These are phyloP conservation scores for Helostoma temminkii DNA, from an alignment of 2,797 vertebrate species.

Conservation along the genomic window DNA sequence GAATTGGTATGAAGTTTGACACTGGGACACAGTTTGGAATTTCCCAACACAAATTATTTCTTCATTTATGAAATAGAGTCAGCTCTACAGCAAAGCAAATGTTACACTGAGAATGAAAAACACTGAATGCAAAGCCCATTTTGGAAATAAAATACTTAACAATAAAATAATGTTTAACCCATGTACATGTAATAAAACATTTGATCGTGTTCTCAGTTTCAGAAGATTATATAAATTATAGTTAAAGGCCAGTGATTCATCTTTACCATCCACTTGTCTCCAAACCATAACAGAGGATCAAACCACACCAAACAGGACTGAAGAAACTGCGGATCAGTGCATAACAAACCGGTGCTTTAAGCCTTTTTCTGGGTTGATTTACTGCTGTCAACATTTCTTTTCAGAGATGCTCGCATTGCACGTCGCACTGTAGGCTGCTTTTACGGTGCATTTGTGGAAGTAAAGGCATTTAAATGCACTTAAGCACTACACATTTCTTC, in stretches of 20 bases:
- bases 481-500: slow-evolving; percentile 33
- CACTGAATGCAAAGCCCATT: not conserved
- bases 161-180: not conserved
- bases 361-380: not conserved
- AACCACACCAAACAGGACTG: not conserved
- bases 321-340: not conserved
- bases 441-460: slow-evolving; percentile 23
- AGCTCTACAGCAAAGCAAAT: not conserved
- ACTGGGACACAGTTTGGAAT: not conserved
- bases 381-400: not conserved
- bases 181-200: not conserved
- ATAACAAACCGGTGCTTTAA: not conserved
- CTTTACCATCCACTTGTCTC: no score
- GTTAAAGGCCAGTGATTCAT: slow-evolving; percentile 12
- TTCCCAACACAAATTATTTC: not conserved
- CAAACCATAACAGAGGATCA: not conserved
- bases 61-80: not conserved
- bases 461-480: slow-evolving; percentile 56
- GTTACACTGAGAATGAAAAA: not conserved
- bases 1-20: not conserved
- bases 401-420: slow-evolving; percentile 7
- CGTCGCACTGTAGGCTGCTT: not conserved
- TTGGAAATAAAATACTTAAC: slow-evolving; percentile 5
- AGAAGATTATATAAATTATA: not conserved
- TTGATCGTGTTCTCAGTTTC: not conserved